Conservation (phyloP, 1,140 invertebrate genomes). For the Drosophila mayri region DNA sequence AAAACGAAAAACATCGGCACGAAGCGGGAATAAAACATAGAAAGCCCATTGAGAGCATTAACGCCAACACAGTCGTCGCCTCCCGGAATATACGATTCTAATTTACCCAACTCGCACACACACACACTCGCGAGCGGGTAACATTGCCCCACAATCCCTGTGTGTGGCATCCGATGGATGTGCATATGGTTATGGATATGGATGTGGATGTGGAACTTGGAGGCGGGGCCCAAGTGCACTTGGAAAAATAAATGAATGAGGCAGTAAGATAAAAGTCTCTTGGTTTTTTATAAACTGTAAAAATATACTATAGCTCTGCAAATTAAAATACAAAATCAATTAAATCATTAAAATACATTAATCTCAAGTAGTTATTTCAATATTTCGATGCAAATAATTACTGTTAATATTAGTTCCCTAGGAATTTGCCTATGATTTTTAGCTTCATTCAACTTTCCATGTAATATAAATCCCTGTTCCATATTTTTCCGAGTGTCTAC, state of each 20-base stretch:
- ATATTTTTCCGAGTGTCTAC: constrained; percentile 22
- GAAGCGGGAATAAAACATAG: constrained; percentile 77
- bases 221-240: constrained; percentile 18
- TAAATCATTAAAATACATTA: too few relatives aligned
- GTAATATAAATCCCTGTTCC: too few relatives aligned
- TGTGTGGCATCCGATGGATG: constrained; percentile 55
- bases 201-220: constrained; percentile 17
- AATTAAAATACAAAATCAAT: not conserved
- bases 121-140: constrained; percentile 20
- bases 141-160: constrained; percentile 54
- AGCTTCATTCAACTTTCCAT: not conserved
- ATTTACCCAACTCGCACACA: constrained; percentile 40
- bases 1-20: constrained; percentile 57
- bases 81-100: constrained; percentile 66
- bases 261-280: too few relatives aligned
- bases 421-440: not conserved
- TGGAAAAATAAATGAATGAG: constrained; percentile 2
- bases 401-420: not conserved
- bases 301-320: too few relatives aligned
- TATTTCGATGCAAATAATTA: not conserved
- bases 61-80: constrained; percentile 71
- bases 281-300: too few relatives aligned
- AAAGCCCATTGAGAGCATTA: constrained; percentile 83
- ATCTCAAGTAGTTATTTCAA: not conserved
- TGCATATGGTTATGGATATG: constrained; percentile 50